These are phyloP conservation scores for Dipodomys merriami DNA, from an alignment of 2,113 vertebrate genomes.

Conservation along the genomic window DNA sequence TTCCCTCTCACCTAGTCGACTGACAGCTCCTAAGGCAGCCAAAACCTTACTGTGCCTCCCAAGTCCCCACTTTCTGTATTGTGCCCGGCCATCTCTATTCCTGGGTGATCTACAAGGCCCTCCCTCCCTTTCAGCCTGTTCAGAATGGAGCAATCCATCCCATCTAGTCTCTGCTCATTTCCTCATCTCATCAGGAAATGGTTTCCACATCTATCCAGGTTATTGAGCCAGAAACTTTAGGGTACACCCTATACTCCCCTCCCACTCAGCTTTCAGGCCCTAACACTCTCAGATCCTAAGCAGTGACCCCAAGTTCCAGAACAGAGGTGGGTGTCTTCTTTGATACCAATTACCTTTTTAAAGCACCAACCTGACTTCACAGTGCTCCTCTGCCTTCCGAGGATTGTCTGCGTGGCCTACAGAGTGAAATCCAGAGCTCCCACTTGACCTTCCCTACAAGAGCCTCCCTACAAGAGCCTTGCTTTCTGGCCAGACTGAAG, in stretches of 20 bases:
- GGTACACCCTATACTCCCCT: neutral
- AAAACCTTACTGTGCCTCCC: neutral
- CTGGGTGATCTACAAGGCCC: neutral
- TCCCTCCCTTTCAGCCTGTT: neutral
- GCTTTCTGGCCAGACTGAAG: neutral
- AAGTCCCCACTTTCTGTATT: too few relatives aligned
- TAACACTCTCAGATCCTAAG: neutral
- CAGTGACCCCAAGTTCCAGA: neutral
- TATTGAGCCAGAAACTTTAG: neutral
- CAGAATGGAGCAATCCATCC: neutral
- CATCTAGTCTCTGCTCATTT: neutral
- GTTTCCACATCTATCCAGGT: neutral
- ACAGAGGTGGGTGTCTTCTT: neutral
- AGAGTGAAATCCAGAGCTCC: conserved; percentile 23
- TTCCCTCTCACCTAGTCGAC: neutral
- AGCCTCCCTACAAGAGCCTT: neutral
- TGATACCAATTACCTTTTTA: neutral
- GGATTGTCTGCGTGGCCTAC: neutral
- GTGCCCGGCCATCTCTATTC: neutral
- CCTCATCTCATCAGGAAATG: neutral
- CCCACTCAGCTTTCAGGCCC: neutral
- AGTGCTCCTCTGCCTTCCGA: neutral
- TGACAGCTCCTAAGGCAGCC: neutral
- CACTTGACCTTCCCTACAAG: neutral
- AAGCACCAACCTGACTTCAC: neutral